Evolutionary conservation across 1,140 invertebrate genomes (phyloP).

Genomic region (Drosophila kanapiae): DNA sequence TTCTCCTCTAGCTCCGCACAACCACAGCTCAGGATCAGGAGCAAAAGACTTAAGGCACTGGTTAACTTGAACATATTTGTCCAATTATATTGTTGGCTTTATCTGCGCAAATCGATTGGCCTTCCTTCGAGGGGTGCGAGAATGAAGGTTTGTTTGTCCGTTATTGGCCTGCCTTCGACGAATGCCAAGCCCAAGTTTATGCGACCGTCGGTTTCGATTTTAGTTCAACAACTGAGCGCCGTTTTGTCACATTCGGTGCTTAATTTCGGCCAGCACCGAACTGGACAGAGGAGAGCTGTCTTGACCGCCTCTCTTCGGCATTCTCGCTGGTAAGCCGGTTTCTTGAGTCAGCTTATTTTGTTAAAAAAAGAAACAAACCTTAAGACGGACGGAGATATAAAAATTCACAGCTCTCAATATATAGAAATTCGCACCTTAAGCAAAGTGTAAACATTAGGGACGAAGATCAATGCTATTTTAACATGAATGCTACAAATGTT

Average conservation of each 20-base stretch:
- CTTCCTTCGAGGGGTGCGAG: constrained; percentile 51
- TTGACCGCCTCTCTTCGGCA: constrained; percentile 24
- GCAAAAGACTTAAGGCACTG: constrained; percentile 26
- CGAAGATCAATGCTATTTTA: not conserved
- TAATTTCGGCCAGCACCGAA: constrained; percentile 51
- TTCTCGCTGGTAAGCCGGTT: constrained; percentile 71
- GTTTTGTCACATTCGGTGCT: constrained; percentile 64
- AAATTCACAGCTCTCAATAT: not conserved
- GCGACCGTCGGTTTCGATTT: constrained; percentile 69
- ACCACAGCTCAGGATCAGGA: constrained; percentile 31
- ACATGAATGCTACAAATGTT: not conserved
- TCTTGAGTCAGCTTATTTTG: constrained; percentile 44
- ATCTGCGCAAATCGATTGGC: constrained; percentile 57
- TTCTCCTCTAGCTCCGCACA: constrained; percentile 23
- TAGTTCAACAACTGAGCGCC: constrained; percentile 63
- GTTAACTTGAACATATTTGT: constrained; percentile 43
- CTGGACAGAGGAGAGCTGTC: constrained; percentile 29
- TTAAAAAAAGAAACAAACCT: constrained; percentile 1
- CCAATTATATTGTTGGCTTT: constrained; percentile 2
- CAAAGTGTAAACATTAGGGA: constrained; percentile 5
- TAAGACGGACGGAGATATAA: not conserved
- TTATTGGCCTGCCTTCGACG: constrained; percentile 15
- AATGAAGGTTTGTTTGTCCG: constrained; percentile 37
- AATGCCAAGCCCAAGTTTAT: constrained; percentile 56
- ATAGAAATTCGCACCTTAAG: constrained; percentile 10